Evolutionary conservation across 1,140 invertebrate species (phyloP).

Genomic region (Sycobia sp.): DNA sequence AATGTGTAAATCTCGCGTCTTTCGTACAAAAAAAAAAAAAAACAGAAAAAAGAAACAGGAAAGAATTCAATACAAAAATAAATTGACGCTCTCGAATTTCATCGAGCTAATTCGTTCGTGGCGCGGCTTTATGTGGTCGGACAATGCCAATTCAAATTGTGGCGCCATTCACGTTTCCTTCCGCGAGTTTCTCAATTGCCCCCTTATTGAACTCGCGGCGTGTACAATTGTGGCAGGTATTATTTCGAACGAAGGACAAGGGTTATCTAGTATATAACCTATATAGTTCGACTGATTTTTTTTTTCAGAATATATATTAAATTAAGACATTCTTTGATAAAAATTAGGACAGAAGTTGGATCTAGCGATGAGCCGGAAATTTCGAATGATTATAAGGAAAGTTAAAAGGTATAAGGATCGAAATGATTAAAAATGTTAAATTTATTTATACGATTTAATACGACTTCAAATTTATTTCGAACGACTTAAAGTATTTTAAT

Average conservation of each 20-base stretch:
- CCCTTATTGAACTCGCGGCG: conserved; percentile 21
- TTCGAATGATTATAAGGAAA: no score
- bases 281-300: conserved; percentile 24
- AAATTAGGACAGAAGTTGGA: no score
- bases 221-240: conserved; percentile 14
- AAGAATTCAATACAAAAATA: neutral
- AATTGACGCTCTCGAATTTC: conserved; percentile 21
- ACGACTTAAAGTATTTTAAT: no score
- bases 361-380: no score
- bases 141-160: conserved; percentile 16
- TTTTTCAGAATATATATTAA: no score
- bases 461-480: no score
- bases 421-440: no score
- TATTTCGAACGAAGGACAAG: conserved; percentile 25
- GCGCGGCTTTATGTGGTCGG: conserved; percentile 24
- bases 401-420: no score
- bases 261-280: no score
- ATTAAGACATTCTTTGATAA: no score
- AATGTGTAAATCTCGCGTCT: no score
- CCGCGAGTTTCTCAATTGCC: conserved; percentile 13
- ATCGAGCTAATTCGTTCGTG: conserved; percentile 34
- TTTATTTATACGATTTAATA: no score
- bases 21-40: neutral
- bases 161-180: conserved; percentile 24
- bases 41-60: neutral